phyloP scores from a whole-genome alignment of 1,140 invertebrate genomes.

The Ceratina australensis region DNA sequence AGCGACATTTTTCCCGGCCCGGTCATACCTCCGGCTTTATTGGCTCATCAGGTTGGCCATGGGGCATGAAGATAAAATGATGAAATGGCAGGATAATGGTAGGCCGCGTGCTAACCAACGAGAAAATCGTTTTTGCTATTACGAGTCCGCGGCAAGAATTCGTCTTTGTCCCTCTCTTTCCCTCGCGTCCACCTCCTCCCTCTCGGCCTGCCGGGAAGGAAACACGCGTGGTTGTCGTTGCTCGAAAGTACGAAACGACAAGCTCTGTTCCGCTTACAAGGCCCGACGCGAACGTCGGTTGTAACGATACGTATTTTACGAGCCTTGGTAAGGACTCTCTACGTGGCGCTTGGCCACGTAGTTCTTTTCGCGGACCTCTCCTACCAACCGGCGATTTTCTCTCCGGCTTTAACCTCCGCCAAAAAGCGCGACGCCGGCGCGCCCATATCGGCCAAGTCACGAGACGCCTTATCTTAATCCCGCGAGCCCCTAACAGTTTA shows the following conservation, averaged over 20 bases:
- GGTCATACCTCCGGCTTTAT: conserved; percentile 53
- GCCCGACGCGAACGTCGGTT: conserved; percentile 25
- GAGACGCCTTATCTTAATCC: conserved; percentile 52
- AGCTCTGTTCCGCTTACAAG: conserved; percentile 41
- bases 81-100: conserved; percentile 64
- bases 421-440: conserved; percentile 20
- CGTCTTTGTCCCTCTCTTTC: neutral
- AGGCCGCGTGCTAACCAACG: conserved; percentile 54
- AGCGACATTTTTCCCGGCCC: conserved; percentile 56
- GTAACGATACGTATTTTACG: conserved; percentile 55
- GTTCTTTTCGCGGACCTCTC: neutral
- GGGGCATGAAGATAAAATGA: conserved; percentile 60
- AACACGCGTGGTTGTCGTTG: conserved; percentile 27
- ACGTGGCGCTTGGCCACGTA: conserved; percentile 1
- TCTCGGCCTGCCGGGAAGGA: neutral
- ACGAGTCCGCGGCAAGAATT: conserved; percentile 33
- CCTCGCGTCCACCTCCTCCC: neutral
- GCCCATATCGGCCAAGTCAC: conserved; percentile 30
- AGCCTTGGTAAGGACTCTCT: conserved; percentile 12
- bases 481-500: conserved; percentile 27
- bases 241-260: conserved; percentile 38
- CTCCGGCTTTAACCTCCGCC: conserved; percentile 27
- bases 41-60: conserved; percentile 58
- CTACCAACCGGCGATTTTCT: neutral
- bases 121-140: conserved; percentile 55